A percentile compares a stretch with the other conserved stretches of the same genome.
Evolutionary conservation across 2,113 vertebrate species (phyloP).

Genomic region (Astur gentilis): DNA sequence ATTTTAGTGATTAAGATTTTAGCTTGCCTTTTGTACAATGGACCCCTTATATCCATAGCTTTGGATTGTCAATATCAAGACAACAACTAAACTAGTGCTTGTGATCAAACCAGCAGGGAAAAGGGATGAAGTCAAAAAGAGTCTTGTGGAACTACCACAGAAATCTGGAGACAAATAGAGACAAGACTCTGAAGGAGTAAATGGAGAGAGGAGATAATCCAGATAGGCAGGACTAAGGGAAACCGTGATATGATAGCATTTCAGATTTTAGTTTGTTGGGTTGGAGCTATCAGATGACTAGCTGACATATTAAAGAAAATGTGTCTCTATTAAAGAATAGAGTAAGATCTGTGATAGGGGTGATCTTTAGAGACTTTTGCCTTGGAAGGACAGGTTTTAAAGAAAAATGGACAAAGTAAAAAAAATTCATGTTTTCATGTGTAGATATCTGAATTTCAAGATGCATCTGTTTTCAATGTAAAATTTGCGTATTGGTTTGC

Average conservation of each 20-base stretch:
- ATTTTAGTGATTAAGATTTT: neutral
- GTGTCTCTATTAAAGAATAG: neutral
- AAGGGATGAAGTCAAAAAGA: neutral
- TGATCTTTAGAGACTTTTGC: neutral
- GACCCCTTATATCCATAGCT: neutral
- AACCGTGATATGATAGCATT: rapidly evolving
- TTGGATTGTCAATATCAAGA: neutral
- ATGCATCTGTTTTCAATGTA: neutral
- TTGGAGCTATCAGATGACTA: neutral
- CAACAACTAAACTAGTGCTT: neutral
- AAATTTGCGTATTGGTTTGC: neutral
- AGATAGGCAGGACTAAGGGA: neutral
- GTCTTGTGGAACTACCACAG: neutral
- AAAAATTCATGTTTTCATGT: neutral
- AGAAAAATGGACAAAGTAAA: neutral
- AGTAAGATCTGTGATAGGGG: neutral
- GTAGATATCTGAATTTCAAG: neutral
- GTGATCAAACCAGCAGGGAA: neutral
- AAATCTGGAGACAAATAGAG: neutral
- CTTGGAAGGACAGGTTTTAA: neutral
- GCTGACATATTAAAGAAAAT: neutral
- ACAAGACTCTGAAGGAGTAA: neutral
- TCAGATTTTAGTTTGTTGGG: neutral
- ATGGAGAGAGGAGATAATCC: neutral
- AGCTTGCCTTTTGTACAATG: neutral